Evolutionary conservation across 2,113 vertebrate species (phyloP).

Genomic region (Todiramphus saurophagus): DNA sequence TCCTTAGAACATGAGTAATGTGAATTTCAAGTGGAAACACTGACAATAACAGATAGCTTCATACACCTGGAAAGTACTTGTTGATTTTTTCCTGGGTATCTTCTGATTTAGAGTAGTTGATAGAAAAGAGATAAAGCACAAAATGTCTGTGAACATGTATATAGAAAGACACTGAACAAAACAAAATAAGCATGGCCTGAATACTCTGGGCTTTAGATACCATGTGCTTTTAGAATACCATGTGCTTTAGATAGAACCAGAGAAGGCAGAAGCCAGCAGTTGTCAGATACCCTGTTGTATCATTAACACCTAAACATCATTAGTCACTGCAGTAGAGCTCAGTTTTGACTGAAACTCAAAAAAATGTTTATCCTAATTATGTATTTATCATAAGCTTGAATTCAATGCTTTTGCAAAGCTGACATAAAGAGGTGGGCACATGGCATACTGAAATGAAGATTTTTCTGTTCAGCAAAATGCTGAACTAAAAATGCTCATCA

Average conservation of each 20-base stretch:
- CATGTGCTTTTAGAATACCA: background rate
- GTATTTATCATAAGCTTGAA: background rate
- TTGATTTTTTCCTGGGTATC: background rate
- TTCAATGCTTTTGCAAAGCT: background rate
- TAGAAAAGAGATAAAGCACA: background rate
- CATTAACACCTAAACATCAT: background rate
- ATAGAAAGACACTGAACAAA: background rate
- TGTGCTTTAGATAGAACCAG: accelerated
- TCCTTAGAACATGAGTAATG: background rate
- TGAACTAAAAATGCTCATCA: background rate
- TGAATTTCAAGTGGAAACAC: background rate
- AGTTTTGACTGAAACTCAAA: background rate
- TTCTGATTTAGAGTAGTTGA: background rate
- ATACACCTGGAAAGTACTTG: background rate
- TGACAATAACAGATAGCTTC: background rate
- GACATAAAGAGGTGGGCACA: background rate
- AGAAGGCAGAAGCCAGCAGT: background rate
- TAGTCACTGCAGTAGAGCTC: background rate
- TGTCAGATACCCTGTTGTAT: background rate
- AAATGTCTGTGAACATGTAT: background rate
- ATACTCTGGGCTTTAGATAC: background rate
- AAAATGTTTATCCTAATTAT: background rate
- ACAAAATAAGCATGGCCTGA: background rate
- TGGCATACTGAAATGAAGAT: background rate
- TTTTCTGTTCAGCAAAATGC: background rate